phyloP scores from a whole-genome alignment of 2,113 vertebrate genomes.

The Clarias macrocephalus region DNA sequence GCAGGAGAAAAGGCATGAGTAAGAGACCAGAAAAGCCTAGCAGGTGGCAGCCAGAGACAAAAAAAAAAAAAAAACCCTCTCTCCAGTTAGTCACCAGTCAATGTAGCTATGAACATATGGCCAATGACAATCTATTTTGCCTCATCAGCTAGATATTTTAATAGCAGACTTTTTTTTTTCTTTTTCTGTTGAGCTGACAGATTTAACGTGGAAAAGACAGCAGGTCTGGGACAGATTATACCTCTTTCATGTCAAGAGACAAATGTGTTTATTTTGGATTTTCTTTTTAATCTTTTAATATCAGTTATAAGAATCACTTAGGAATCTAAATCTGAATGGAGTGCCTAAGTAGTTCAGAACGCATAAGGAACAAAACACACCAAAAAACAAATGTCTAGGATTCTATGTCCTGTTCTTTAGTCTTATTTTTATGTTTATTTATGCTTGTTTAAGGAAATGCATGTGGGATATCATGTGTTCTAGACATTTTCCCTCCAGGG shows the following conservation, averaged over 20 bases:
- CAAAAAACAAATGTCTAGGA: background rate
- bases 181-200: constrained; percentile 9
- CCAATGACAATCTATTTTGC: constrained; percentile 7
- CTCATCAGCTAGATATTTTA: constrained; percentile 22
- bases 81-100: constrained; percentile 2
- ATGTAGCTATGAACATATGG: constrained; percentile 22
- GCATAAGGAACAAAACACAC: background rate
- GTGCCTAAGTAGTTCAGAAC: background rate
- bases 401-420: background rate
- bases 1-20: background rate
- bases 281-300: background rate
- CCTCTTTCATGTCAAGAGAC: background rate
- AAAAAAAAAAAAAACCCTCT: background rate
- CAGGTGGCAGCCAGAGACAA: constrained; percentile 16
- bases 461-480: background rate
- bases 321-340: background rate
- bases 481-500: background rate
- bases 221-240: constrained; percentile 13
- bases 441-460: background rate
- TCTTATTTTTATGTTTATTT: background rate
- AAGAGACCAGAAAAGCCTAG: constrained; percentile 11
- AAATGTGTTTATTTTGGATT: constrained; percentile 4
- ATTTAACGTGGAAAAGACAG: constrained; percentile 7
- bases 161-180: background rate
- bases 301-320: background rate